phyloP scores from a whole-genome alignment of 92 coral and sea anemone genomes.

The Blastomussa wellsi region DNA sequence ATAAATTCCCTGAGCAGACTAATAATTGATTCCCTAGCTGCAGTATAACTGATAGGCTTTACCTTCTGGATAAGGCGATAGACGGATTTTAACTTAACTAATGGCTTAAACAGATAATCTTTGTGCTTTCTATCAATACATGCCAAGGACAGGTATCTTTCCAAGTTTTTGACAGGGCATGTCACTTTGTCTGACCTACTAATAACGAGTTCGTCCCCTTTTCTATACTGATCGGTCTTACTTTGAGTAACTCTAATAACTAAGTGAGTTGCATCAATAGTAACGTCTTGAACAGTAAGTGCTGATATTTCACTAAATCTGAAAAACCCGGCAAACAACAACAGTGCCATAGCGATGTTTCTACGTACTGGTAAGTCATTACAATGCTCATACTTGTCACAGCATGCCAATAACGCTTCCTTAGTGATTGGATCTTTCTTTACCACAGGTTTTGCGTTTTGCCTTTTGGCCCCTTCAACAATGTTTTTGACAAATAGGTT shows the following conservation, averaged over 20 bases:
- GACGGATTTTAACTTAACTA: constrained; percentile 6
- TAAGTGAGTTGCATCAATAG: constrained; percentile 47
- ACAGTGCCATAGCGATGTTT: constrained; percentile 51
- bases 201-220: constrained; percentile 52
- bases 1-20: constrained; percentile 9
- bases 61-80: not conserved
- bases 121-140: constrained; percentile 2
- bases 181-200: constrained; percentile 52
- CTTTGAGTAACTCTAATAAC: constrained; percentile 38
- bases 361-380: too few relatives aligned
- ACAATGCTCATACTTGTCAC: too few relatives aligned
- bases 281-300: constrained; percentile 42
- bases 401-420: not conserved
- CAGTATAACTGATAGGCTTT: constrained; percentile 32
- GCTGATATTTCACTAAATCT: constrained; percentile 12
- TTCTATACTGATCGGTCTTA: constrained; percentile 61
- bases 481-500: not conserved
- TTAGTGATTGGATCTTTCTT: not conserved
- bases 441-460: not conserved
- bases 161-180: constrained; percentile 53
- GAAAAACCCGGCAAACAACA: constrained; percentile 56
- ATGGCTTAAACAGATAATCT: constrained; percentile 33
- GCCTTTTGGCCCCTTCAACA: not conserved
- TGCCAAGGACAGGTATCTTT: constrained; percentile 49
- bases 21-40: constrained; percentile 22